Percentiles rank a stretch among this genome's conserved stretches.
These are phyloP conservation scores for Dendrocopos noguchii DNA, from an alignment of 2,113 vertebrate genomes.

Conservation along the genomic window DNA sequence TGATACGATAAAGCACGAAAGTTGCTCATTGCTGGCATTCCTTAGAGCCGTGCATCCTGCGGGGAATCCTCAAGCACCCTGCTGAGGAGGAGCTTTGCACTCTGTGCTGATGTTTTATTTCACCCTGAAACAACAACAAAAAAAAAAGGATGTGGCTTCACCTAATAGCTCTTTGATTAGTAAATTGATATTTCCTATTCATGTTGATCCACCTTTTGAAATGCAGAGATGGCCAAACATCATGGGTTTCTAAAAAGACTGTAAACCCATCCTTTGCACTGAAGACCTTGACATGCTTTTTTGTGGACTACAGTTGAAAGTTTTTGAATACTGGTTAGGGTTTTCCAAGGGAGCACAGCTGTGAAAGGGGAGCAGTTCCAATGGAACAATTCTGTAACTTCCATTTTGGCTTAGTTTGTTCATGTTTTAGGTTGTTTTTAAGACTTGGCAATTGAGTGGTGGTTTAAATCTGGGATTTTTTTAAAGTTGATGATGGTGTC, in stretches of 20 bases:
- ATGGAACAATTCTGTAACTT: neutral
- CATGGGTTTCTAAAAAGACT: neutral
- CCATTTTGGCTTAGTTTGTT: neutral
- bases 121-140: rapidly evolving
- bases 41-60: neutral
- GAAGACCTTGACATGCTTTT: neutral
- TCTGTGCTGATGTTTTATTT: neutral
- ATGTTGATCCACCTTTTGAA: neutral
- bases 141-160: neutral
- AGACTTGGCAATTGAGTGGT: neutral
- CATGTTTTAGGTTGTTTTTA: neutral
- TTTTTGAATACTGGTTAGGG: neutral
- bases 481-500: neutral
- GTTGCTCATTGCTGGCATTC: rapidly evolving
- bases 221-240: neutral
- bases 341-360: neutral
- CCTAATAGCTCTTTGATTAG: neutral
- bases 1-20: neutral
- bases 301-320: neutral
- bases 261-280: neutral
- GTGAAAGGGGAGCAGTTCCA: neutral
- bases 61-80: neutral
- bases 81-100: rapidly evolving
- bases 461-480: neutral
- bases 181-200: neutral